Conservation (phyloP, 2,888 invertebrate species). For the Phyto melanocephala region DNA sequence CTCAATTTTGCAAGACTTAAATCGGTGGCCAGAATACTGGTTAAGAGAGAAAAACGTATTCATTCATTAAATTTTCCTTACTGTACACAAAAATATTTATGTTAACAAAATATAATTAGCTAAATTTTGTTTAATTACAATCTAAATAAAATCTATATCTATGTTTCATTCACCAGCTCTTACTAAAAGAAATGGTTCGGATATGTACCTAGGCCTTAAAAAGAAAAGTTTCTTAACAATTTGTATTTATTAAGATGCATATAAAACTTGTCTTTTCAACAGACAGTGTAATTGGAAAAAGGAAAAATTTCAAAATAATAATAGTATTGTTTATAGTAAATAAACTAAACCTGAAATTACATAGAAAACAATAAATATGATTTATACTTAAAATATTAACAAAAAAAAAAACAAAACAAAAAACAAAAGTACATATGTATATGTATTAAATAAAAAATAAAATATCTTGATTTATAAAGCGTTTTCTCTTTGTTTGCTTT, state of each 20-base stretch:
- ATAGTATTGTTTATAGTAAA: neutral
- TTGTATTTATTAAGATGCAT: neutral
- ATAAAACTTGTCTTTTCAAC: neutral
- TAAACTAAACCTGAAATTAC: constrained; percentile 49
- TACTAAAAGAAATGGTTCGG: constrained; percentile 56
- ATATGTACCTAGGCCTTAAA: constrained; percentile 63
- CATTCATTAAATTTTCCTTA: neutral
- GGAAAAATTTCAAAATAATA: too few species aligned
- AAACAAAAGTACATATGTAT: constrained; percentile 18
- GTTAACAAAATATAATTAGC: constrained; percentile 33
- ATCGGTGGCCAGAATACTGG: too few species aligned
- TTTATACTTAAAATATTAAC: constrained; percentile 42
- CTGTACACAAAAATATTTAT: neutral
- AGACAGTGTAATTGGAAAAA: constrained; percentile 22
- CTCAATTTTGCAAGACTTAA: neutral
- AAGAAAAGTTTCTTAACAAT: neutral
- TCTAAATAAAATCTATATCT: constrained; percentile 16
- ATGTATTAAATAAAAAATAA: neutral
- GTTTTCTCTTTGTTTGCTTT: constrained; percentile 30
- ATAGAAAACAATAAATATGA: constrained; percentile 19
- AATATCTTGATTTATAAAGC: constrained; percentile 39
- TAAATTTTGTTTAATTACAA: constrained; percentile 21
- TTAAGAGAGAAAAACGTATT: too few species aligned
- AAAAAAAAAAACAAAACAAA: constrained; percentile 40
- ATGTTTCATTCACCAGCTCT: constrained; percentile 31